Base-by-base conservation (phyloP, 2,888 invertebrate genomes). In the Himalopsyche tibetana region DNA sequence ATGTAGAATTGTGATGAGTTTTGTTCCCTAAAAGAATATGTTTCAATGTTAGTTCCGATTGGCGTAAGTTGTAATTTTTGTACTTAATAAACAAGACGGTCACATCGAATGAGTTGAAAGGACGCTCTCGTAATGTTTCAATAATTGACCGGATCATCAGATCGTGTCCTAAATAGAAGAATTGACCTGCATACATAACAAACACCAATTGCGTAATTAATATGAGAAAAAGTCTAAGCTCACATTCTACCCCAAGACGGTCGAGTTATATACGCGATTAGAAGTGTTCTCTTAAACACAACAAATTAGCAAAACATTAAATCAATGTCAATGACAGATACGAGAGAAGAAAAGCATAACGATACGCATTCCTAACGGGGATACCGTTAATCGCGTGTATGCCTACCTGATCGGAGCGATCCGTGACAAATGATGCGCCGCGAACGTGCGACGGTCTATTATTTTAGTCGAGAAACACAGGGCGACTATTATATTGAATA, bases 281-380 rank as follows among this genome's bases (percentile, higher is more conserved):
- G 38, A n/a, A 74, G 28, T 79, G 74, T 55, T 38, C n/a, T 19
- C 19, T 42, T 40, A 38, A 82, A 79, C 82, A 69, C 82, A 69
- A 74, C 82, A 81, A 69, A 83, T 80, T 51, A 80, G 83, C 83
- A 85, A 84, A 84, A 84, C 84, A 84, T 84, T 56, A 55, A 83
- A 83, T 55, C 80, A 85, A 85, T 80, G 80, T 86, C 82, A 82
- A 86, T 86, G 86, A 86, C 86, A 86, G 86, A 84, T 86, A 80
- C 45, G 38, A 55, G 28, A 45, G 84, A 80, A 74, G 84, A 83
- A 80, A 69, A 79, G 82, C 82, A 69, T 84, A 42, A 74, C 82
- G 40, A 56, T 80, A 15, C 55, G 82, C 82, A 82, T 55, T 51
- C 55, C 55, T 9, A 11, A 28, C 15, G 80, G 40, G 82, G 69